Conservation (phyloP, 2,113 vertebrate genomes). For the Lutjanus erythropterus region DNA sequence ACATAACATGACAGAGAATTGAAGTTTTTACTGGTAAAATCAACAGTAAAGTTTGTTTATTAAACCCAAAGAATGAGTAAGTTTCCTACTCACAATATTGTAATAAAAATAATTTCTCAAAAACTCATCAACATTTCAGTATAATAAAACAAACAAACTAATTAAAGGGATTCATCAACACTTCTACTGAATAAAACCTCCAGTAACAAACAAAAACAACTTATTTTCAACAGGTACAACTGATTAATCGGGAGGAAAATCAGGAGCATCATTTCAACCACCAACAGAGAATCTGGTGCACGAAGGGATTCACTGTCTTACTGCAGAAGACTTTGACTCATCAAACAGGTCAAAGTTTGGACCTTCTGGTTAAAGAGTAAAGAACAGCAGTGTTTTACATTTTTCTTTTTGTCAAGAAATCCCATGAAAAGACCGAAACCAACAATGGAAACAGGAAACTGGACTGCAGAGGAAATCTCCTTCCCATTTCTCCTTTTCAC, state of each 20-base stretch:
- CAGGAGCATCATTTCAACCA: not conserved
- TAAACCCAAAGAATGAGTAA: not conserved
- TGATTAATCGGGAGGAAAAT: not conserved
- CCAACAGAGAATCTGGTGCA: not conserved
- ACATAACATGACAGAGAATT: not conserved
- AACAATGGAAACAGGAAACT: too few relatives aligned
- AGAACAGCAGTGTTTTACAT: not conserved
- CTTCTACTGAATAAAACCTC: not conserved
- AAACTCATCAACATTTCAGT: not conserved
- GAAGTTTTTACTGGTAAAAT: not conserved
- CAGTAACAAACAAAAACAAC: not conserved
- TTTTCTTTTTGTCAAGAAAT: constrained; percentile 12
- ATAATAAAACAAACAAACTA: not conserved
- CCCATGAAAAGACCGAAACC: constrained; percentile 11
- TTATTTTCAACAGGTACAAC: not conserved
- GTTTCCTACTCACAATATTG: not conserved
- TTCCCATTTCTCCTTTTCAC: too few relatives aligned
- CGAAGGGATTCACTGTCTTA: not conserved
- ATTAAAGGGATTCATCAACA: not conserved
- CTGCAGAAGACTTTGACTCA: not conserved
- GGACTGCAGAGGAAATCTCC: too few relatives aligned
- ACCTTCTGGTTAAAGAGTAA: constrained; percentile 9
- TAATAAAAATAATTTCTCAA: not conserved
- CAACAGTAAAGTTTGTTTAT: not conserved
- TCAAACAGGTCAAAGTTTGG: not conserved